Conservation (phyloP, 2,113 vertebrate genomes). For the Sigmodon hispidus region DNA sequence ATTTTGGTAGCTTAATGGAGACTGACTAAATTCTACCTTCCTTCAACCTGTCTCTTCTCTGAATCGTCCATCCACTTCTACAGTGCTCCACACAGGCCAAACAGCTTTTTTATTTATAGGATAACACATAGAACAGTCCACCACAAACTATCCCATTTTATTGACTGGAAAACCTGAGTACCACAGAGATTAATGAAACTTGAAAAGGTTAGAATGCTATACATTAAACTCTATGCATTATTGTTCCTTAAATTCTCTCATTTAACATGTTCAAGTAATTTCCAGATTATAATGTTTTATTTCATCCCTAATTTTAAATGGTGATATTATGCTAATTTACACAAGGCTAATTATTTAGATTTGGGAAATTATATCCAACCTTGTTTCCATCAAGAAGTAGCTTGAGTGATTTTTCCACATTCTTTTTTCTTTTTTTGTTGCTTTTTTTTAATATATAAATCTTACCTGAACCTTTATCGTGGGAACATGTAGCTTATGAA, state of each 20-base stretch:
- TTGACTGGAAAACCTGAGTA: slow-evolving; percentile 53
- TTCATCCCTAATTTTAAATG: slow-evolving; percentile 36
- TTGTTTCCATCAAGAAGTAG: slow-evolving; percentile 37
- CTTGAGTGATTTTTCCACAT: slow-evolving; percentile 30
- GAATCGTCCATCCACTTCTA: too few relatives aligned
- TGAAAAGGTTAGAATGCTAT: slow-evolving; percentile 60
- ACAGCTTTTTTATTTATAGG: too few relatives aligned
- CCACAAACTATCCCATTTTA: slow-evolving; percentile 55
- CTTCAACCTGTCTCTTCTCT: too few relatives aligned
- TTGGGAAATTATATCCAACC: slow-evolving; percentile 37
- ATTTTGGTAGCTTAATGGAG: too few relatives aligned
- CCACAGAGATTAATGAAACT: slow-evolving; percentile 39
- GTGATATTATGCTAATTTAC: neutral
- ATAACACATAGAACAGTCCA: too few relatives aligned
- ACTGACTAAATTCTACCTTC: too few relatives aligned
- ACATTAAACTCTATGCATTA: slow-evolving; percentile 39
- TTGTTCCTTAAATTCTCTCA: slow-evolving; percentile 32
- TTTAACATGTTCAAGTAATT: slow-evolving; percentile 27
- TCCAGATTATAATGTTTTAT: slow-evolving; percentile 37
- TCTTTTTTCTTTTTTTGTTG: neutral
- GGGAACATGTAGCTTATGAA: neutral
- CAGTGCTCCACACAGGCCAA: too few relatives aligned
- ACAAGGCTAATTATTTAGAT: slow-evolving; percentile 55
- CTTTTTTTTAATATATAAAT: neutral
- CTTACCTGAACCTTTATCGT: neutral